phyloP scores from a whole-genome alignment of 2,888 invertebrate species.

The Dromius quadrimaculatus region DNA sequence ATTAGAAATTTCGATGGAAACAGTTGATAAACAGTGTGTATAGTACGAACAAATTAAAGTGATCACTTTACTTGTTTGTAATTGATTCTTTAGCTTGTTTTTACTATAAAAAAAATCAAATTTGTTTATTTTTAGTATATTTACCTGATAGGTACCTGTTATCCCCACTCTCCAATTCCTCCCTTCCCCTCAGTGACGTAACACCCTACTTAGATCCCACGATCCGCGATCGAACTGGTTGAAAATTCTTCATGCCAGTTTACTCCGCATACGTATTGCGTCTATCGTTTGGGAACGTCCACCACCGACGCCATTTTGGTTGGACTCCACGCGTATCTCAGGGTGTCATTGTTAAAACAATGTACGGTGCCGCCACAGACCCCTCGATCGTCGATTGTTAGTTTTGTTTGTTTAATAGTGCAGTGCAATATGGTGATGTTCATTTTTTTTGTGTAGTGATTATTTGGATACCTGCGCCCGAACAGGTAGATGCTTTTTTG shows the following conservation, averaged over 20 bases:
- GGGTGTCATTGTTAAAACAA: background rate
- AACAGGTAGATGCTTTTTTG: too few species aligned
- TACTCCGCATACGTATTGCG: background rate
- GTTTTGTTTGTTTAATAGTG: background rate
- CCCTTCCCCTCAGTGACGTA: background rate
- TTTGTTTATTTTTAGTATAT: background rate
- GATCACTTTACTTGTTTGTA: too few species aligned
- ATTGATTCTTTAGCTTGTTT: too few species aligned
- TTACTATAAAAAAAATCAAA: background rate
- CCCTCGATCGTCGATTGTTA: too few species aligned
- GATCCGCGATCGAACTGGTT: constrained; percentile 7
- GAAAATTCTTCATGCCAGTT: background rate
- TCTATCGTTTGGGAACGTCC: background rate
- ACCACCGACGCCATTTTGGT: background rate
- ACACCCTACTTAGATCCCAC: constrained; percentile 10
- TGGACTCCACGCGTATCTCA: background rate
- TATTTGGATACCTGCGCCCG: background rate
- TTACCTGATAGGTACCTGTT: background rate
- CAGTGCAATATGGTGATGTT: background rate
- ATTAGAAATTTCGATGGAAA: constrained; percentile 29
- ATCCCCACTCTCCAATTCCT: background rate
- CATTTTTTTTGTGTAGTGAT: background rate
- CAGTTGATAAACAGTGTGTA: constrained; percentile 17
- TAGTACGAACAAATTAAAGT: too few species aligned
- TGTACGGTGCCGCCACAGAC: background rate